A percentile compares a stretch with the other conserved stretches of the same genome.
phyloP scores from a whole-genome alignment of 2,797 vertebrate species.

The Sebastolobus altivelis region DNA sequence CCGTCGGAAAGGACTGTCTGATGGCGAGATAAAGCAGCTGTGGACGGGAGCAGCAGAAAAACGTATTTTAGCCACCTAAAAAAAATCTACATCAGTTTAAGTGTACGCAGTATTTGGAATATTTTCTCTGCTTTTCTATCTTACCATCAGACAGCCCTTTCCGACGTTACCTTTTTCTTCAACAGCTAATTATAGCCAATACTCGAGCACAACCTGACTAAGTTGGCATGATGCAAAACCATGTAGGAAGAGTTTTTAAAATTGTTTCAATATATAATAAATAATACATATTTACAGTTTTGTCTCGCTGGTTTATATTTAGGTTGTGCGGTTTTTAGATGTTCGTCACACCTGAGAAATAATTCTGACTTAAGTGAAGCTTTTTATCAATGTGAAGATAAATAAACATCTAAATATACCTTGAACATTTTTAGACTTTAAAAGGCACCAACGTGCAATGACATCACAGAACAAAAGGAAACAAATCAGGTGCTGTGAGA shows the following conservation, averaged over 20 bases:
- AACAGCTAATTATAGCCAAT: not conserved
- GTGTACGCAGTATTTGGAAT: no score
- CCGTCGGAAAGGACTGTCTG: no score
- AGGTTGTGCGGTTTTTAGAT: not conserved
- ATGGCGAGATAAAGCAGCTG: no score
- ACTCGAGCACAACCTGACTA: not conserved
- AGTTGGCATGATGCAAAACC: not conserved
- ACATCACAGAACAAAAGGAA: conserved; percentile 1
- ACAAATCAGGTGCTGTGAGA: conserved; percentile 1
- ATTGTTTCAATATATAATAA: not conserved
- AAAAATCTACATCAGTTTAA: no score
- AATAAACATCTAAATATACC: not conserved
- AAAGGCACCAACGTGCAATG: not conserved
- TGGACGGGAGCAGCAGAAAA: no score
- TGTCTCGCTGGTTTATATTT: conserved; percentile 18
- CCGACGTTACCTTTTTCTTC: no score
- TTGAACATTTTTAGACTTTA: conserved; percentile 8
- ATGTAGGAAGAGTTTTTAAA: not conserved
- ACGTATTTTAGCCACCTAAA: no score
- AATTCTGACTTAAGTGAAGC: not conserved
- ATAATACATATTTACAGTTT: no score
- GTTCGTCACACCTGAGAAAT: conserved; percentile 1
- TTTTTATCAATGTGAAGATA: conserved; percentile 6
- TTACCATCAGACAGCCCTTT: no score
- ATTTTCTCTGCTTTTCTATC: no score